These are phyloP conservation scores for Pteropus alecto DNA, from an alignment of 2,113 vertebrate species.

Conservation along the genomic window DNA sequence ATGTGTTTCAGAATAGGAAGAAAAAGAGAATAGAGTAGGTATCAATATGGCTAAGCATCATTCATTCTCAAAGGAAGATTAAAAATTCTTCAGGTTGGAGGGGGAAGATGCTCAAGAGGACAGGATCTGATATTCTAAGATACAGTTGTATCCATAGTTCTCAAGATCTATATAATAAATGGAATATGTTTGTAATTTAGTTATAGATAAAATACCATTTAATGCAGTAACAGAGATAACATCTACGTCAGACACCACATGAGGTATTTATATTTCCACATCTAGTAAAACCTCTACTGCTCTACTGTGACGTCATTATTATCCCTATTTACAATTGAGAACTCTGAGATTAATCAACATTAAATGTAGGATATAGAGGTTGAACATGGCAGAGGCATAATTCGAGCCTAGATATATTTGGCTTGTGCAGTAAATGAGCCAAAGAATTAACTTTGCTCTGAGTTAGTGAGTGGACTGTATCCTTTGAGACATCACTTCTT, in stretches of 20 bases:
- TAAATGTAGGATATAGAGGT: neutral
- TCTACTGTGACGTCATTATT: neutral
- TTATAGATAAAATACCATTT: neutral
- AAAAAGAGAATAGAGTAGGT: neutral
- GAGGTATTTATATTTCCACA: neutral
- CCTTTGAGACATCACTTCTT: neutral
- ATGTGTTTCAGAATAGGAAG: neutral
- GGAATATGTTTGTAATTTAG: neutral
- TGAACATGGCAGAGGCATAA: neutral
- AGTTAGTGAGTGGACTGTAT: neutral
- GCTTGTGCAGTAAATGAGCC: neutral
- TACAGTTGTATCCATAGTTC: neutral
- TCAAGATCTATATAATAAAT: neutral
- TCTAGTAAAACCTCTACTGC: neutral
- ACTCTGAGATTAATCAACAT: neutral
- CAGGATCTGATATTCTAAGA: neutral
- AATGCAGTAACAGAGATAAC: neutral
- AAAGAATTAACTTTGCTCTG: conserved; percentile 3
- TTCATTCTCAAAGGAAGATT: neutral
- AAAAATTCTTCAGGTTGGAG: neutral
- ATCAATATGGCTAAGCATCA: neutral
- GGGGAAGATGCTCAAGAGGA: neutral
- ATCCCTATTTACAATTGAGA: neutral
- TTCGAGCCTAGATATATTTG: neutral
- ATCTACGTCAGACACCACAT: neutral